Evolutionary conservation across 2,797 vertebrate genomes (phyloP), one percentile per base, ranked within the genome.

Genomic region (Sternarchorhynchus goeldii): DNA sequence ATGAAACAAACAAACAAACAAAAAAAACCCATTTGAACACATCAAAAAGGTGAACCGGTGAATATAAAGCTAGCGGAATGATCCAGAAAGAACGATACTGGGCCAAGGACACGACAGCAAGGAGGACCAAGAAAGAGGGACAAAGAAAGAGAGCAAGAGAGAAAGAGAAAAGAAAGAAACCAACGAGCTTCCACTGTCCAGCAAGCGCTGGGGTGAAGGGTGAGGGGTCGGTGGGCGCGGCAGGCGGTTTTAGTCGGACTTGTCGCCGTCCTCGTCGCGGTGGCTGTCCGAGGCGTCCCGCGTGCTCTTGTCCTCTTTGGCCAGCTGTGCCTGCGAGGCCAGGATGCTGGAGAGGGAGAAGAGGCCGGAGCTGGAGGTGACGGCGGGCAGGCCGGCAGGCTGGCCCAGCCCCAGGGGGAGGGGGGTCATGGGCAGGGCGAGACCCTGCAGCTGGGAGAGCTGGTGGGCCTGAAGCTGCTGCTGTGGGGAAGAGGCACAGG

Each of bases 401-500:
- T 96, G 96, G 92, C 96, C 96, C 70, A 99, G 92, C 78, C 97
- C 96, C 91, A 98, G 94, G 0, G 97, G 96, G 75, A 98, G 93
- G 0, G 96, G 96, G 72, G 96, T 96, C 93, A 99, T 94, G 66
- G 96, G 97, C 90, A 98, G 92, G 45, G 96, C 96, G 71, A 98
- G 94, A 0, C 96, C 97, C 92, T 99, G 97, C 88, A 98, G 95
- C 94, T 99, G 97, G 1, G 97, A 98, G 88, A 99, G 95, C 94
- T 99, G 97, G 91, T 99, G 97, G 84, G 96, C 97, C 88, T 99
- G 97, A 87, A 99, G 97, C 95, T 99, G 96, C 95, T 99, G 97
- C 97, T 99, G 92, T 91, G 94, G 86, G 83, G 82, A 93, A 92
- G 63, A 90, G 84, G 90, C 86, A 71, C 73, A 85, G 56, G 82